Conservation (phyloP, 2,888 invertebrate species). For the Agapostemon virescens region DNA sequence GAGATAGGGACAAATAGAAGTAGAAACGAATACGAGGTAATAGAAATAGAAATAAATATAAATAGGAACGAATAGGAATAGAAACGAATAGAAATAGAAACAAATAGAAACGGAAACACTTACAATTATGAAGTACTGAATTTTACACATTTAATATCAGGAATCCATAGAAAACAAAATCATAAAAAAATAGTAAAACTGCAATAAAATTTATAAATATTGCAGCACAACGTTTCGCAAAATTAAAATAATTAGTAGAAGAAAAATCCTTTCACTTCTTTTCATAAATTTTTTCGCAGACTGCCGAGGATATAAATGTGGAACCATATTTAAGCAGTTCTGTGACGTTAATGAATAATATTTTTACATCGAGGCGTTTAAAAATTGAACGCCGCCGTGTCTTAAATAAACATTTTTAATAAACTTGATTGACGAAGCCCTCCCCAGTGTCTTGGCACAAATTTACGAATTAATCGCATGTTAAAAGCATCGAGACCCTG, state of each 20-base stretch:
- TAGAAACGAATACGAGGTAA: too few relatives aligned
- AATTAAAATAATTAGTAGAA: background rate
- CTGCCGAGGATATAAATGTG: background rate
- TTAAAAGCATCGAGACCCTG: conserved; percentile 33
- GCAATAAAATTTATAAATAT: too few relatives aligned
- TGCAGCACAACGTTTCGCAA: too few relatives aligned
- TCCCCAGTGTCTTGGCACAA: conserved; percentile 42
- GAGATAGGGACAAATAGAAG: too few relatives aligned
- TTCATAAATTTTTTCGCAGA: too few relatives aligned
- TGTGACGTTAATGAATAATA: background rate
- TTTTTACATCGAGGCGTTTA: background rate
- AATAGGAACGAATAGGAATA: too few relatives aligned
- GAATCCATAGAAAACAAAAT: background rate
- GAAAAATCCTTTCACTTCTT: background rate
- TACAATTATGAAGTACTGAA: too few relatives aligned
- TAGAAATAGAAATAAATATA: too few relatives aligned
- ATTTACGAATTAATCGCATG: conserved; percentile 47
- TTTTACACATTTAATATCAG: too few relatives aligned
- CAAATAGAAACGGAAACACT: too few relatives aligned
- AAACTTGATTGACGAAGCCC: conserved; percentile 20
- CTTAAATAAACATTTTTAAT: conserved; percentile 22
- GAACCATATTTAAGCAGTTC: background rate
- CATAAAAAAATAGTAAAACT: background rate
- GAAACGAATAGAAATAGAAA: too few relatives aligned
- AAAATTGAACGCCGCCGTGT: background rate